These are phyloP conservation scores for Melanchra persicariae DNA, from an alignment of 2,888 invertebrate species.

Conservation along the genomic window DNA sequence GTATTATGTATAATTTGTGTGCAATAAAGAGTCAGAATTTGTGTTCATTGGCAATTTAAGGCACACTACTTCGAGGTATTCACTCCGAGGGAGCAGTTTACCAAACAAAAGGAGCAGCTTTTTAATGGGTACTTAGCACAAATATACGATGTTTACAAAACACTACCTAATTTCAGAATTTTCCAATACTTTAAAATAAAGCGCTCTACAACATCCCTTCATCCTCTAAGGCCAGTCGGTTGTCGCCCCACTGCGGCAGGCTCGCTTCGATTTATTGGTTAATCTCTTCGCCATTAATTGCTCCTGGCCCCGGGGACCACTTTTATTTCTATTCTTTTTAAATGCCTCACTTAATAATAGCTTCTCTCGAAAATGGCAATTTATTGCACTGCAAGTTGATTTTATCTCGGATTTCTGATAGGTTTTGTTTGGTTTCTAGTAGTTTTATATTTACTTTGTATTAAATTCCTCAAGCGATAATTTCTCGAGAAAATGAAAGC, in stretches of 20 bases:
- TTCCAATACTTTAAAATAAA: too few relatives aligned
- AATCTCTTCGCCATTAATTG: slow-evolving; percentile 78
- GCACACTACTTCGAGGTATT: not conserved
- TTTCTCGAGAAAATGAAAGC: slow-evolving; percentile 1
- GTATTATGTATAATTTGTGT: too few relatives aligned
- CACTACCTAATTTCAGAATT: too few relatives aligned
- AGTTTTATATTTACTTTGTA: slow-evolving; percentile 20
- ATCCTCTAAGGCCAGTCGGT: slow-evolving; percentile 22
- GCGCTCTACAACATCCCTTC: slow-evolving; percentile 26
- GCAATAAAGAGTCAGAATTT: too few relatives aligned
- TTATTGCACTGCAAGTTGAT: slow-evolving; percentile 70
- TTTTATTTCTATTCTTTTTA: slow-evolving; percentile 75
- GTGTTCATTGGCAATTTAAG: too few relatives aligned
- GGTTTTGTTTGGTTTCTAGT: slow-evolving; percentile 64
- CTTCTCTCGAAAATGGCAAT: slow-evolving; percentile 70
- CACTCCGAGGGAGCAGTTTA: too few relatives aligned
- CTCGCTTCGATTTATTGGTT: slow-evolving; percentile 75
- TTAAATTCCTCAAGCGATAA: slow-evolving; percentile 4
- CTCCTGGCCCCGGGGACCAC: slow-evolving; percentile 63
- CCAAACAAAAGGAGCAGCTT: too few relatives aligned
- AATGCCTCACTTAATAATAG: slow-evolving; percentile 75
- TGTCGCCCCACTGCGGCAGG: slow-evolving; percentile 62
- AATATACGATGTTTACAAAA: not conserved
- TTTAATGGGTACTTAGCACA: not conserved
- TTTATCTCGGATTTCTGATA: slow-evolving; percentile 62